Base-by-base conservation (phyloP, 2,113 vertebrate species). In the Burhinus bistriatus region DNA sequence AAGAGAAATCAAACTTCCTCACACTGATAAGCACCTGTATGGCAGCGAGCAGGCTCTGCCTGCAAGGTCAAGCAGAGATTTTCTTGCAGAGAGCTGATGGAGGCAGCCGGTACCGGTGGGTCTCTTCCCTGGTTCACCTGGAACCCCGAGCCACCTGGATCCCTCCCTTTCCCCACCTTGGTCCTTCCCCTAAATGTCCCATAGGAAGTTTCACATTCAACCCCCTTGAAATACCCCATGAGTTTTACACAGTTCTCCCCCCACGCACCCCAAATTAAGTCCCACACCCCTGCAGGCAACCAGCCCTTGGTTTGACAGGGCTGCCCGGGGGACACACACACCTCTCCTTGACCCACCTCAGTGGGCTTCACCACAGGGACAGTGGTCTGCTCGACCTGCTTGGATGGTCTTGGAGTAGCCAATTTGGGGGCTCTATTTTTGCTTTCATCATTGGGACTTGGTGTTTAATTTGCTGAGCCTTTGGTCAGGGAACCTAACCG, bases 281-380 rank as follows among this genome's bases (percentile, higher is more conserved):
- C 65, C 34, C 55, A 49, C 0, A 0, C 0, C 34, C 14, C 16
- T 26, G 40, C 0, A 0, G 0, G 0, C 40, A 38, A 32, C 47
- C n/a, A 70, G 59, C 13, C 29, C 23, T 42, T 36, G 44, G 8
- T 81, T 78, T 78, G 18, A 42, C 55, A 66, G 55, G 23, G 30
- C 29, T 62, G 69, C 9, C 34, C 0, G 0, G 36, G 23, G 18
- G 9, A 16, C 5, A 75, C 40, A 30, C 40, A 7, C 64, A 11
- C 32, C 12, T 62, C 27, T 75, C 17, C 49, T 72, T 69, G 52
- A 38, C 9, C 27, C 40, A 40, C 11, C 20, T 57, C 54, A 17
- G 15, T 20, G 58, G 34, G 11, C 26, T 69, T 73, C 59, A 20
- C 22, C 18, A 30, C 18, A 52, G 58, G 20, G 21, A 34, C 40